Percentiles rank a stretch among this genome's conserved stretches.
These are phyloP conservation scores for Oceanodroma leucorhoa DNA, from an alignment of 2,797 vertebrate species.

Conservation along the genomic window DNA sequence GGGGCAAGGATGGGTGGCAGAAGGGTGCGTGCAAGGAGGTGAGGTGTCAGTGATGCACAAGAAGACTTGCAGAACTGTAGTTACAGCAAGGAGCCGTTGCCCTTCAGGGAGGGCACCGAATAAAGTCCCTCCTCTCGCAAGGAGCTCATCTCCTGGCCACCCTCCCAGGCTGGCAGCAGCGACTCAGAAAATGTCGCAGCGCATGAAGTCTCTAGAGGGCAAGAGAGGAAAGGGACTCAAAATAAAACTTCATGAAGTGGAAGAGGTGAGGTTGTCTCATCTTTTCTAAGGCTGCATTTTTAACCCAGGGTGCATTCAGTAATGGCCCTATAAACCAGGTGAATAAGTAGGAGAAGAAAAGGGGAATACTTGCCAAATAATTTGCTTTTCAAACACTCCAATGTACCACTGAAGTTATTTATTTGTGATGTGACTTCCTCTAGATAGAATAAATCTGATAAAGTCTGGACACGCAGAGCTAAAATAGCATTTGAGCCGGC, in stretches of 20 bases:
- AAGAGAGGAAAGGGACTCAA: neutral
- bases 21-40: neutral
- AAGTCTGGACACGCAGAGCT: neutral
- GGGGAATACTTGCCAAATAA: neutral
- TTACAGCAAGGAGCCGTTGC: neutral
- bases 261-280: neutral
- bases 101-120: neutral
- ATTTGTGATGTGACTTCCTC: neutral
- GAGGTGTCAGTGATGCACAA: neutral
- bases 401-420: neutral
- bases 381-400: neutral
- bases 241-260: neutral
- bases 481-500: neutral
- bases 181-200: neutral
- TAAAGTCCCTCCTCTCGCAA: fast-evolving
- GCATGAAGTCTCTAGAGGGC: neutral
- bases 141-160: neutral
- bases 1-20: neutral
- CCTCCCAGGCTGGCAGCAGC: neutral
- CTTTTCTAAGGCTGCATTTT: neutral
- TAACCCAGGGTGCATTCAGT: neutral
- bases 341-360: neutral
- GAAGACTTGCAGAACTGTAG: neutral
- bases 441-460: constrained; percentile 3
- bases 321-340: neutral